Percentiles rank a stretch among this genome's conserved stretches.
phyloP scores from a whole-genome alignment of 2,113 vertebrate species.

The Albula goreensis region DNA sequence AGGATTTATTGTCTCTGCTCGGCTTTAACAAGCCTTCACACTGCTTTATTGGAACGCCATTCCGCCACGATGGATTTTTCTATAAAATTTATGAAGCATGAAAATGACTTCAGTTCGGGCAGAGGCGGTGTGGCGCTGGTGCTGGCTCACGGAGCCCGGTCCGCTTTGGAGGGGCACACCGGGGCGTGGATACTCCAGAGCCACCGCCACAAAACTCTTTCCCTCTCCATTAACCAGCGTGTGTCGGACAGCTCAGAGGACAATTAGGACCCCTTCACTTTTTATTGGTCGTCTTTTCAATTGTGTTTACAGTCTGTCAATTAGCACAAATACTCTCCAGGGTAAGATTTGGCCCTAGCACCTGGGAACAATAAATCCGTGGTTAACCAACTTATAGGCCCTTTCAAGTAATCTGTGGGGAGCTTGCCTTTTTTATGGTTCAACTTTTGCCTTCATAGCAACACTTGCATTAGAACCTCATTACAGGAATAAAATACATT shows the following conservation, averaged over 20 bases:
- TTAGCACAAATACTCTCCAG: conserved; percentile 41
- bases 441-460: background rate
- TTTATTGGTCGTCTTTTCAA: conserved; percentile 41
- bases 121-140: conserved; percentile 16
- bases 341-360: conserved; percentile 32
- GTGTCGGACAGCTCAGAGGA: conserved; percentile 20
- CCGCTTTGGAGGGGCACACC: conserved; percentile 27
- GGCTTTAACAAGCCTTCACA: conserved; percentile 56
- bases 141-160: conserved; percentile 20
- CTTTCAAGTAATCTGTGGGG: background rate
- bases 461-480: background rate
- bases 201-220: background rate
- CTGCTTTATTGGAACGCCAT: conserved; percentile 44
- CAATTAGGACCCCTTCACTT: conserved; percentile 32
- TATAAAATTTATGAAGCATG: conserved; percentile 74
- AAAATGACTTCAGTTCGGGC: conserved; percentile 59
- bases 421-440: background rate
- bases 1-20: conserved; percentile 49
- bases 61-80: conserved; percentile 53
- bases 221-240: background rate
- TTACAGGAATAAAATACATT: background rate
- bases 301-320: conserved; percentile 51
- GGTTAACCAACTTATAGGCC: conserved; percentile 1
- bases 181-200: conserved; percentile 20
- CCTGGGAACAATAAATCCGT: conserved; percentile 35